Evolutionary conservation across 2,113 vertebrate species (phyloP), one percentile per base, ranked within the genome.

Genomic region (Amblyopsis rosae): DNA sequence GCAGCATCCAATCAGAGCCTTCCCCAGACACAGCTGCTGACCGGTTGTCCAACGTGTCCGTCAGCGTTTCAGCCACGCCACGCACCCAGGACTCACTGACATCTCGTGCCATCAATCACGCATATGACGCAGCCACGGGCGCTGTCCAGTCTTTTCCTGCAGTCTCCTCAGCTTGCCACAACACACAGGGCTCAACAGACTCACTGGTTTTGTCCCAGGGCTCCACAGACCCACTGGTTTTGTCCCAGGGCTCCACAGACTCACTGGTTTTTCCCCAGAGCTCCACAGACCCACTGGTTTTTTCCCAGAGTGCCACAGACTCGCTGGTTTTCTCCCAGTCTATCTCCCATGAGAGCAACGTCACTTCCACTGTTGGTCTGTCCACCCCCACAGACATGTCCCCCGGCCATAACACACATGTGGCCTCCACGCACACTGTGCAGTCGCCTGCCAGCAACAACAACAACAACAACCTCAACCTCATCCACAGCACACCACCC

Each of bases 371-470:
- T n/a, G 35, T 46, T 58, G n/a, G 1, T 60, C 17, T 47, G 7
- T 49, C 50, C 11, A 60, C 60, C n/a, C 46, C n/a, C 13, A 45
- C 33, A 15, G 17, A 33, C 35, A 33, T 17, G 58, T 72, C 65
- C 26, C 11, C 26, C 10, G 1, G 19, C 19, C 49, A 50, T 9
- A 59, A 57, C 3, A 61, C 50, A 17, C 50, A 65, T 61, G 7
- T 45, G 9, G 17, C 69, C 5, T 26, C 19, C 46, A 26, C 15
- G 6, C 15, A 32, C 12, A 12, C 13, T 4, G 16, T 45, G 16
- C 9, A 26, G 57, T 54, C 47, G 47, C 45, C 45, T 3, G 4
- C 53, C 1, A n/a, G 6, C 53, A n/a, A 15, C 3, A n/a, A 9
- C 16, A 56, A 15, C 54, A n/a, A 4, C 54, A 54, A 50, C 2